phyloP scores from a whole-genome alignment of 2,797 vertebrate species.

The Synanceia verrucosa region DNA sequence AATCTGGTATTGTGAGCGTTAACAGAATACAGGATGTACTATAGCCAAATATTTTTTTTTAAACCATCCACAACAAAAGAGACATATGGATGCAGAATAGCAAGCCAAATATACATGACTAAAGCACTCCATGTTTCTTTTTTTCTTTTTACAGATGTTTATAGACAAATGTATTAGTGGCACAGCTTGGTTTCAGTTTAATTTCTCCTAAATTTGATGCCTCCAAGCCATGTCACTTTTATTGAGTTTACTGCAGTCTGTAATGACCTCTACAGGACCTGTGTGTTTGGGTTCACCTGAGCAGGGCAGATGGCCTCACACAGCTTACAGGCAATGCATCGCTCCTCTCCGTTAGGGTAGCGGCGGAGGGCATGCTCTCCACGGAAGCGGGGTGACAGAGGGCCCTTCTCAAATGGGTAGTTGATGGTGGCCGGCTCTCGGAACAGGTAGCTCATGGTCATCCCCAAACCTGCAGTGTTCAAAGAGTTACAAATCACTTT shows the following conservation, averaged over 20 bases:
- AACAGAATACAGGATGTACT: background rate
- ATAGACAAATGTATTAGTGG: too few species aligned
- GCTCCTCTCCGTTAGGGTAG: slow-evolving; percentile 93
- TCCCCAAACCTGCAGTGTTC: slow-evolving; percentile 83
- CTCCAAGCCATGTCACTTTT: background rate
- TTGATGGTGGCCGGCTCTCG: slow-evolving; percentile 96
- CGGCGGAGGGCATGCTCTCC: slow-evolving; percentile 93
- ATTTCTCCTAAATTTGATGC: too few species aligned
- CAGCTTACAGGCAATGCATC: slow-evolving; percentile 98
- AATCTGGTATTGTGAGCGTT: background rate
- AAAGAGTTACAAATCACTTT: background rate
- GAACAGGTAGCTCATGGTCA: slow-evolving; percentile 94
- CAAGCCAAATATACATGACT: background rate
- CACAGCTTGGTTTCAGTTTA: background rate
- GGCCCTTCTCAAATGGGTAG: slow-evolving; percentile 98
- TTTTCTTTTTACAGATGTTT: background rate
- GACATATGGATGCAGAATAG: background rate
- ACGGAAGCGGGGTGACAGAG: slow-evolving; percentile 92
- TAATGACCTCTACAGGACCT: too few species aligned
- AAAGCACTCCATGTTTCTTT: background rate
- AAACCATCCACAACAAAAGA: background rate
- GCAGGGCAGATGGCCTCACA: slow-evolving; percentile 95
- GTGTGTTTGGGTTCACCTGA: slow-evolving; percentile 85
- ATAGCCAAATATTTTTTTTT: too few species aligned
- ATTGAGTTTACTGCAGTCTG: background rate